Evolutionary conservation across 1,140 invertebrate species (phyloP).

Genomic region (Leptinotarsa lineolata): DNA sequence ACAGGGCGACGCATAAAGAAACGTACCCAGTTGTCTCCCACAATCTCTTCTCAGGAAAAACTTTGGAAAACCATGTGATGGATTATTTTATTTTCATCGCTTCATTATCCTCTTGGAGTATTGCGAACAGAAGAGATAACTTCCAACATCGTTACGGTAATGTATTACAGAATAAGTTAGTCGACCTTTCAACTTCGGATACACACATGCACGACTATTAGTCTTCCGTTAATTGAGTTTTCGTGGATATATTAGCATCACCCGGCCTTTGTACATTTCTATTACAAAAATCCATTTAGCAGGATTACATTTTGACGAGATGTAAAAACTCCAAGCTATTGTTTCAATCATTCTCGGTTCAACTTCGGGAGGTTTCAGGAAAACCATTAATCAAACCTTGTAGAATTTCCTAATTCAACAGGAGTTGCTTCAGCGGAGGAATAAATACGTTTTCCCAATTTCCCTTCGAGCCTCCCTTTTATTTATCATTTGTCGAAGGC

Average conservation of each 20-base stretch:
- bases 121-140: background rate
- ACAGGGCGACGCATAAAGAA: too few species aligned
- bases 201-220: background rate
- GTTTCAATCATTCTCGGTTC: background rate
- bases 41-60: too few species aligned
- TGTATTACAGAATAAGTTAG: conserved; percentile 5
- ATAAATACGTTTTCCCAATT: background rate
- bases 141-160: background rate
- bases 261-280: background rate
- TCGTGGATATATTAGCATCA: conserved; percentile 1
- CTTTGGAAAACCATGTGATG: too few species aligned
- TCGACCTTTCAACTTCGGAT: background rate
- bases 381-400: background rate
- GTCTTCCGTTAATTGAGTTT: background rate
- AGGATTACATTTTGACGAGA: background rate
- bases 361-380: background rate
- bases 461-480: too few species aligned
- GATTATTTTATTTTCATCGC: too few species aligned
- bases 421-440: background rate
- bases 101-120: too few species aligned
- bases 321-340: background rate
- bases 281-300: background rate
- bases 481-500: too few species aligned
- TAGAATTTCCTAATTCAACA: background rate
- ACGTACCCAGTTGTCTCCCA: too few species aligned